Conservation (phyloP, 2,797 vertebrate genomes). For the Eurystomus glaucurus region DNA sequence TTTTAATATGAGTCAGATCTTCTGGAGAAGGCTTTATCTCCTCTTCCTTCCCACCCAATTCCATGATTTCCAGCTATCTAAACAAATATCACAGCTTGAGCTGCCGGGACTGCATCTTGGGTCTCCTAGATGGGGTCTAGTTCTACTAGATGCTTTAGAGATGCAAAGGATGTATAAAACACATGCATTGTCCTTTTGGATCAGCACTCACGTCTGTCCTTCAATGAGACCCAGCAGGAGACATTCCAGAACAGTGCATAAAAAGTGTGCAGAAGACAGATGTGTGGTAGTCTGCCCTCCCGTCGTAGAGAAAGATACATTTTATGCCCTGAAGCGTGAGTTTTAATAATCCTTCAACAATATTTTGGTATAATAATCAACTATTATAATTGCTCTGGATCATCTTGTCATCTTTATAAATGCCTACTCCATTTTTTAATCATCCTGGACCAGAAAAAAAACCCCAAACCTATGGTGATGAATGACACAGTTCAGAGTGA, state of each 20-base stretch:
- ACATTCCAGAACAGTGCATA: background rate
- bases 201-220: background rate
- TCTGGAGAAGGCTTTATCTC: background rate
- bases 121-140: accelerated
- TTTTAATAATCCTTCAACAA: background rate
- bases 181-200: background rate
- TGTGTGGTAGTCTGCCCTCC: background rate
- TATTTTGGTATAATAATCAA: constrained; percentile 12
- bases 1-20: background rate
- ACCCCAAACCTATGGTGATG: accelerated
- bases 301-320: background rate
- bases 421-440: background rate
- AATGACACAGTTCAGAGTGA: background rate
- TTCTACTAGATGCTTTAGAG: background rate
- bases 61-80: background rate
- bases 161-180: background rate
- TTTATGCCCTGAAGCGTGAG: background rate
- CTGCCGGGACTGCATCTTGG: background rate
- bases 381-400: background rate
- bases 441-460: background rate
- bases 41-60: background rate
- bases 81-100: background rate
- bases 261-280: background rate
- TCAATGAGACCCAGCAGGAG: background rate
- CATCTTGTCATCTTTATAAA: background rate